Percentiles rank a stretch among this genome's conserved stretches.
These are phyloP conservation scores for Papilio aristodemus DNA, from an alignment of 1,140 invertebrate genomes.

Conservation along the genomic window DNA sequence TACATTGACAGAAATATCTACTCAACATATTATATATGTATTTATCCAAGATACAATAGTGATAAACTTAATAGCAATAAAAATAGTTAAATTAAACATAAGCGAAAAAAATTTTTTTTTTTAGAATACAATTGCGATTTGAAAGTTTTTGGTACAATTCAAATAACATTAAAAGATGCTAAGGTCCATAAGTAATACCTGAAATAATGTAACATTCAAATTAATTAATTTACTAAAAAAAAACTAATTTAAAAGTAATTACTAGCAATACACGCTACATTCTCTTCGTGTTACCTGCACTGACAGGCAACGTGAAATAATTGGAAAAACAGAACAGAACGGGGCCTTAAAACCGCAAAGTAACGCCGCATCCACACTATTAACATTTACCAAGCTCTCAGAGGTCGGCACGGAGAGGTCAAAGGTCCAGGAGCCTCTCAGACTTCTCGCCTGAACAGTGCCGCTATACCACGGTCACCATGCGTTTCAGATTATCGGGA, in stretches of 20 bases:
- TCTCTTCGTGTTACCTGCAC: background rate
- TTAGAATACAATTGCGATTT: no score
- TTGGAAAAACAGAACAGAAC: background rate
- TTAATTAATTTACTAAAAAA: background rate
- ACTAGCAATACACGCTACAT: background rate
- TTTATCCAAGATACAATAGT: no score
- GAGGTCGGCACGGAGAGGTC: constrained; percentile 1
- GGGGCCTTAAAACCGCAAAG: background rate
- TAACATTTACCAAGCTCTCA: constrained; percentile 20
- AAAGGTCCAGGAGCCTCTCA: constrained; percentile 19
- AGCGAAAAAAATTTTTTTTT: no score
- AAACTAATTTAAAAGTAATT: constrained; percentile 13
- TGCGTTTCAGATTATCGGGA: background rate
- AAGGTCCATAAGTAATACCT: no score
- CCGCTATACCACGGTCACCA: constrained; percentile 10
- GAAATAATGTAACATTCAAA: background rate
- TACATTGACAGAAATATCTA: no score
- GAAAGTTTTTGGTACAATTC: no score
- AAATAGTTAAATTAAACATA: no score
- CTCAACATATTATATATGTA: no score
- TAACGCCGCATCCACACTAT: constrained; percentile 10
- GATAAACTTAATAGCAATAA: no score
- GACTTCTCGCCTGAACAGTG: constrained; percentile 11
- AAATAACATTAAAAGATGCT: no score
- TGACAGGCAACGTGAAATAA: constrained; percentile 16